Evolutionary conservation across 2,797 vertebrate species (phyloP).

Genomic region (Pseudomugil tenellus): DNA sequence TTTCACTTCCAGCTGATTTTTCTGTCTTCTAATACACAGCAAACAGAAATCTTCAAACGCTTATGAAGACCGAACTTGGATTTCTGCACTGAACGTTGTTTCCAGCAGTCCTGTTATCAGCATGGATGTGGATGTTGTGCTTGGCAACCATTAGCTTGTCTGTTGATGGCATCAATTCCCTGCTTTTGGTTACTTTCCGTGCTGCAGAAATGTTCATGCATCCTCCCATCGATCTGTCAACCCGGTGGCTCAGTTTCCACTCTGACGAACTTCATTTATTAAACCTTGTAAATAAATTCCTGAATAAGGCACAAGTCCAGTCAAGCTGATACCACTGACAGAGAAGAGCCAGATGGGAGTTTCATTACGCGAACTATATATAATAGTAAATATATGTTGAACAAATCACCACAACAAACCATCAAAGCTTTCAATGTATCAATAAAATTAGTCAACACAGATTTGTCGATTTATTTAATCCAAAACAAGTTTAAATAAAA

Average conservation of each 20-base stretch:
- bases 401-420: not conserved
- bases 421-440: too few species aligned
- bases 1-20: not conserved
- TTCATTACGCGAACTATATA: not conserved
- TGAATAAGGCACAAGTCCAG: not conserved
- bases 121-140: not conserved
- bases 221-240: not conserved
- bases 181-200: not conserved
- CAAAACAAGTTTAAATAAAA: constrained; percentile 52
- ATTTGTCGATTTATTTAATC: constrained; percentile 36
- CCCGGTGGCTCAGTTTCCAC: not conserved
- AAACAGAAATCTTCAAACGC: not conserved
- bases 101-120: not conserved
- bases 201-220: not conserved
- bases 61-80: too few species aligned
- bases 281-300: not conserved
- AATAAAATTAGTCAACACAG: not conserved
- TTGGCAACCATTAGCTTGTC: not conserved
- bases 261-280: not conserved
- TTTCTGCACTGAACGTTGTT: too few species aligned
- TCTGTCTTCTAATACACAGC: not conserved
- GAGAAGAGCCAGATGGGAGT: not conserved
- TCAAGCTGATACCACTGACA: not conserved
- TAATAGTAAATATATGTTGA: not conserved
- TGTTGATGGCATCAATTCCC: too few species aligned